Conservation (phyloP, 2,888 invertebrate genomes). For the Trissoscelio sp. region DNA sequence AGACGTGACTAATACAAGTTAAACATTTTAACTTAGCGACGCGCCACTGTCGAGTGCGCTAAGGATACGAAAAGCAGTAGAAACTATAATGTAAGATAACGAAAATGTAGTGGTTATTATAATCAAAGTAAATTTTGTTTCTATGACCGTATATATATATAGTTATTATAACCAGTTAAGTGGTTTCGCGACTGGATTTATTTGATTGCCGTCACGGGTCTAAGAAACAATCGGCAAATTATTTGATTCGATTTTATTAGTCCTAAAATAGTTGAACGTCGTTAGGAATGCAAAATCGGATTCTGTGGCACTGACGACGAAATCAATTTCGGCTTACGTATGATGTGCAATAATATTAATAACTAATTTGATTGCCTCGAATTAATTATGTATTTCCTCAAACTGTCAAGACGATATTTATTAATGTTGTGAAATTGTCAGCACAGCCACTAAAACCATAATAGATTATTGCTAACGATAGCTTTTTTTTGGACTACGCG, state of each 20-base stretch:
- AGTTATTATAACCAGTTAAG: constrained; percentile 12
- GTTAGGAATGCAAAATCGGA: constrained; percentile 1
- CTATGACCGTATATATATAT: constrained; percentile 33
- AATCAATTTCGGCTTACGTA: constrained; percentile 10
- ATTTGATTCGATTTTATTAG: constrained; percentile 18
- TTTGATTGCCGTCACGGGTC: constrained; percentile 10
- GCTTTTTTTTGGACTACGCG: constrained; percentile 39
- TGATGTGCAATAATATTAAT: constrained; percentile 4
- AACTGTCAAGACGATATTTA: constrained; percentile 30
- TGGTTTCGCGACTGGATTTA: constrained; percentile 6
- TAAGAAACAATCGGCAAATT: constrained; percentile 2
- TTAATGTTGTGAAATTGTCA: constrained; percentile 32
- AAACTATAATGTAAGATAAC: constrained; percentile 60
- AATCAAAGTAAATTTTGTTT: constrained; percentile 57
- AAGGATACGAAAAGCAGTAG: constrained; percentile 48
- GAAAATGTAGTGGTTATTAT: constrained; percentile 63
- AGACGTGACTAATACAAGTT: constrained; percentile 45
- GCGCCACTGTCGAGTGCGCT: constrained; percentile 13
- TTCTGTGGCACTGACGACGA: constrained; percentile 4
- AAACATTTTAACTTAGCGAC: constrained; percentile 36
- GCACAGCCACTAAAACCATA: constrained; percentile 35
- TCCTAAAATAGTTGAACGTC: neutral
- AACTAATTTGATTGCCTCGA: constrained; percentile 3
- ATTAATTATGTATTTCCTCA: constrained; percentile 38
- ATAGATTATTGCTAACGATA: constrained; percentile 60